Evolutionary conservation across 2,797 vertebrate genomes (phyloP).

Genomic region (Enteromius afrohamiltoni): DNA sequence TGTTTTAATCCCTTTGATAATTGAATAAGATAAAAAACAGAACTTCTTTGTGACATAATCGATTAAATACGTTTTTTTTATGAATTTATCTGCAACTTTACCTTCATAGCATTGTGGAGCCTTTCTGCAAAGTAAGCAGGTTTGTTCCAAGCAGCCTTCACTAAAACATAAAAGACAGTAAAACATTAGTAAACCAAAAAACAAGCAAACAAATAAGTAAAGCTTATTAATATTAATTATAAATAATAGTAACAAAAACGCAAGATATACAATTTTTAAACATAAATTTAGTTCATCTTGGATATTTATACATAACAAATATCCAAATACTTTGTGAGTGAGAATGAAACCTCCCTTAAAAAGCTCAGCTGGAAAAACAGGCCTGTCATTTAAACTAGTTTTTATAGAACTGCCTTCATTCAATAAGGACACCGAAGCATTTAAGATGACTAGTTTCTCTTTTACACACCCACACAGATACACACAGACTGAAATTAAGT

Average conservation of each 20-base stretch:
- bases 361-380: constrained; percentile 26
- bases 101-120: constrained; percentile 87
- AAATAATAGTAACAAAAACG: not conserved
- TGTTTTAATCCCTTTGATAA: not conserved
- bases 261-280: no score
- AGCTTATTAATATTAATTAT: not conserved
- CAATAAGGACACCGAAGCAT: not conserved
- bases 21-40: not conserved
- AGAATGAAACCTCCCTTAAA: not conserved
- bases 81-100: constrained; percentile 62
- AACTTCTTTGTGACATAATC: not conserved
- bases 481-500: not conserved
- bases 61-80: not conserved
- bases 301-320: not conserved
- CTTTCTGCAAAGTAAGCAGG: constrained; percentile 92
- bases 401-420: not conserved
- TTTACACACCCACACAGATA: constrained; percentile 15
- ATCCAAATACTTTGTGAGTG: not conserved
- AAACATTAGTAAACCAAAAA: not conserved
- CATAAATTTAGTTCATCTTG: not conserved
- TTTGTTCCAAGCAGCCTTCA: constrained; percentile 86
- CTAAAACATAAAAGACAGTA: constrained; percentile 60
- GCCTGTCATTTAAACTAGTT: not conserved
- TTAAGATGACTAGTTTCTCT: not conserved
- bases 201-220: not conserved